phyloP scores from a whole-genome alignment of 2,888 invertebrate species.

The Conchocele bisecta region DNA sequence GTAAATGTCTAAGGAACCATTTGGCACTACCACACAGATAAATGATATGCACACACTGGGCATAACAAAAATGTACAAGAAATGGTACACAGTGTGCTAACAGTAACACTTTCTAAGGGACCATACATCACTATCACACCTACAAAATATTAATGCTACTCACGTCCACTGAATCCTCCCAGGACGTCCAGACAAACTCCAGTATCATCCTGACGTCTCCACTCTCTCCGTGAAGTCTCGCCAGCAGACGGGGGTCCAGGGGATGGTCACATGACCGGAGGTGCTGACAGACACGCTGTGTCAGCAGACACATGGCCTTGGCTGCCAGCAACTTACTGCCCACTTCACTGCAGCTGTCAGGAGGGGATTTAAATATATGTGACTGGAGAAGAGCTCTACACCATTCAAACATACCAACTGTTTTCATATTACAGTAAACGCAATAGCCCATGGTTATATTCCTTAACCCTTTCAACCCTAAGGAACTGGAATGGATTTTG shows the following conservation, averaged over 20 bases:
- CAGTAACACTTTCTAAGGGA: neutral
- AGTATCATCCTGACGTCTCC: slow-evolving; percentile 52
- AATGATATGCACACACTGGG: too few species aligned
- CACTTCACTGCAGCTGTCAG: slow-evolving; percentile 63
- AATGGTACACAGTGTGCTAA: too few species aligned
- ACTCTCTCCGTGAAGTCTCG: slow-evolving; percentile 45
- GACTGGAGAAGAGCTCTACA: too few species aligned
- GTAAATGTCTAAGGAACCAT: too few species aligned
- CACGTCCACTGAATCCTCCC: slow-evolving; percentile 82
- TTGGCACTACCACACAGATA: too few species aligned
- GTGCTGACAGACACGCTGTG: slow-evolving; percentile 58
- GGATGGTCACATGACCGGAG: neutral
- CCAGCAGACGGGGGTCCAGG: slow-evolving; percentile 9
- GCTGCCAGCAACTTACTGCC: slow-evolving; percentile 67
- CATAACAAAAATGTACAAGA: too few species aligned
- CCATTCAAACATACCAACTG: too few species aligned
- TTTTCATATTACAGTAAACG: too few species aligned
- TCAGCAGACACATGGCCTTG: slow-evolving; percentile 67
- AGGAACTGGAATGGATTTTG: too few species aligned
- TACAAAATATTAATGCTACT: slow-evolving; percentile 39
- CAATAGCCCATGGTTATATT: too few species aligned
- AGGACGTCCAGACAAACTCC: slow-evolving; percentile 76
- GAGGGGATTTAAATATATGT: too few species aligned
- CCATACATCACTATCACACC: neutral
- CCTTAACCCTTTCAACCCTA: too few species aligned